Percentiles rank a stretch among this genome's conserved stretches.
Evolutionary conservation across 2,888 invertebrate species (phyloP).

Genomic region (Leucophora obtusa): DNA sequence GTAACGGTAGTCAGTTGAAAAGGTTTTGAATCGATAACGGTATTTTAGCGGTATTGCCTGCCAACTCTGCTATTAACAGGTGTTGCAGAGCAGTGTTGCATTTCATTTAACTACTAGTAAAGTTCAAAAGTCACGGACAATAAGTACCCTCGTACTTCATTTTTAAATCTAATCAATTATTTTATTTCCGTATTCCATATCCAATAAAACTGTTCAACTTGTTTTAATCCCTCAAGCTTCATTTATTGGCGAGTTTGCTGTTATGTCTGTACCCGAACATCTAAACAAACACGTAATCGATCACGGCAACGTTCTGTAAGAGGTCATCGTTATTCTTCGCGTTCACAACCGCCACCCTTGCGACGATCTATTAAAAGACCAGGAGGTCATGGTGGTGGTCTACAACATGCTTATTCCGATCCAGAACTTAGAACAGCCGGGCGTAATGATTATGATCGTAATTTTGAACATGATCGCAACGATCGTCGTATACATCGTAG

Average conservation of each 20-base stretch:
- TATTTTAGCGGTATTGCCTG: too few species aligned
- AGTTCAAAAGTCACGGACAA: too few species aligned
- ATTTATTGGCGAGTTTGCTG: conserved; percentile 96
- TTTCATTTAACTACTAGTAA: too few species aligned
- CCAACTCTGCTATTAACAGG: too few species aligned
- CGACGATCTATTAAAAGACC: conserved; percentile 82
- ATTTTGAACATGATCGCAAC: conserved; percentile 68
- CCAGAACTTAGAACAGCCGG: conserved; percentile 81
- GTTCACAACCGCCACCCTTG: conserved; percentile 79
- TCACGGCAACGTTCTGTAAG: conserved; percentile 70
- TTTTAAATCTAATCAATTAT: too few species aligned
- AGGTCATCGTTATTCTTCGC: conserved; percentile 70
- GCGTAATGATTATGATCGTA: conserved; percentile 71
- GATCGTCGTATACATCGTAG: conserved; percentile 56
- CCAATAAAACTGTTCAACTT: neutral
- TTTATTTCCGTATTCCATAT: neutral
- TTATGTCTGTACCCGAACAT: conserved; percentile 91
- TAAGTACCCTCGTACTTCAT: too few species aligned
- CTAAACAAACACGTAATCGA: conserved; percentile 79
- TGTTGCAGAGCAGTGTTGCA: too few species aligned
- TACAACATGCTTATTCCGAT: conserved; percentile 85
- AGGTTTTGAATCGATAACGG: too few species aligned
- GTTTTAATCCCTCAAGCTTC: conserved; percentile 81
- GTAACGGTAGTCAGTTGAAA: too few species aligned
- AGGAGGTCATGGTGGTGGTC: conserved; percentile 81